Evolutionary conservation across 1,140 invertebrate genomes (phyloP).

Genomic region (Vanessa tameamea): DNA sequence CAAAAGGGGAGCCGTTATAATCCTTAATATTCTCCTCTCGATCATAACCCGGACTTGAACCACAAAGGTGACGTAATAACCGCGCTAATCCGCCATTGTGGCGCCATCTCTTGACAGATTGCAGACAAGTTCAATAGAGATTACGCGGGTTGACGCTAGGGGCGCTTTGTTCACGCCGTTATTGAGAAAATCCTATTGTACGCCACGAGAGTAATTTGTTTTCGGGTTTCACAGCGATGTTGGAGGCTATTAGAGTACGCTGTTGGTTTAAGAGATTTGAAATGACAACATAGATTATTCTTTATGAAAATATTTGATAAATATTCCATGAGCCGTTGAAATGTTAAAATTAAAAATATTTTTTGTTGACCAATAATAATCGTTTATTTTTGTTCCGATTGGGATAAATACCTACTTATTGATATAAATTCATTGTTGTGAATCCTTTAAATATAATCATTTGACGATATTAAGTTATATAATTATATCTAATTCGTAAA

Average conservation of each 20-base stretch:
- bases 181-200: conserved; percentile 66
- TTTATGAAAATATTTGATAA: background rate
- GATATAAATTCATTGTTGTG: too few relatives aligned
- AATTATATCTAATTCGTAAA: too few relatives aligned
- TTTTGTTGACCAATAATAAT: too few relatives aligned
- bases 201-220: conserved; percentile 65
- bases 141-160: conserved; percentile 58
- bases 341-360: background rate
- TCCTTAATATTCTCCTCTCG: conserved; percentile 72
- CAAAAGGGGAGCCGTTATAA: conserved; percentile 68
- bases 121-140: conserved; percentile 67
- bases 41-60: conserved; percentile 64
- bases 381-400: too few relatives aligned
- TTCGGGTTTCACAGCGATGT: conserved; percentile 45
- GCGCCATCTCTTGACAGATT: conserved; percentile 78
- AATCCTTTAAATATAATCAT: too few relatives aligned
- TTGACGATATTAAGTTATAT: too few relatives aligned
- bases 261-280: conserved; percentile 23
- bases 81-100: conserved; percentile 75
- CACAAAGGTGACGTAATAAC: conserved; percentile 79
- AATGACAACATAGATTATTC: background rate
- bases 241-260: conserved; percentile 2
- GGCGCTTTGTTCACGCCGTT: conserved; percentile 66
- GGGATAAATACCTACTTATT: too few relatives aligned
- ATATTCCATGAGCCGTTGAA: background rate